phyloP scores from a whole-genome alignment of 2,888 invertebrate species.

The Protonemura montana region DNA sequence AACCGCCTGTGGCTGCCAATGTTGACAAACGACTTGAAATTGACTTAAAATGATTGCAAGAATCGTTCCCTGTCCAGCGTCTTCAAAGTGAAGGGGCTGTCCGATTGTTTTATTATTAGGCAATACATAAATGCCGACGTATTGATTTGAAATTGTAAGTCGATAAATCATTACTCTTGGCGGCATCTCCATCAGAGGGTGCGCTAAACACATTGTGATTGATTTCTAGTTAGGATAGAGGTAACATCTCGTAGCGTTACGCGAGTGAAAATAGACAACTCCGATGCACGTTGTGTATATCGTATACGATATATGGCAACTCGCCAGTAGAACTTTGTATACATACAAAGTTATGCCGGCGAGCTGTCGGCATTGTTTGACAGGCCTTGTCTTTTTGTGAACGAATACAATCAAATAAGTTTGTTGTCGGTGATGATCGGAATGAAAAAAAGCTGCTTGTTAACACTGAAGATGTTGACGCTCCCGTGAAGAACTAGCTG shows the following conservation, averaged over 20 bases:
- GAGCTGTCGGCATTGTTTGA: not conserved
- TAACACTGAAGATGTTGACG: too few species aligned
- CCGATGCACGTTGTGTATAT: not conserved
- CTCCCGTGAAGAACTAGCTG: too few species aligned
- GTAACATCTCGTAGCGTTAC: not conserved
- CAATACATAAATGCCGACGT: not conserved
- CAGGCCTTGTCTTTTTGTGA: not conserved
- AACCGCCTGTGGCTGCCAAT: not conserved
- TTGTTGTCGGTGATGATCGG: not conserved
- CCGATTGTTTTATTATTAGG: not conserved
- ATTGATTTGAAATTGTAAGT: not conserved
- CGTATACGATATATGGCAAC: too few species aligned
- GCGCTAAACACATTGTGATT: not conserved
- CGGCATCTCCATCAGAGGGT: not conserved
- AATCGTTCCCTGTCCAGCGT: not conserved
- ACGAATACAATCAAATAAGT: not conserved
- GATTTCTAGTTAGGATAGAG: not conserved
- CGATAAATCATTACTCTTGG: not conserved
- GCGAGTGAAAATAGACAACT: not conserved
- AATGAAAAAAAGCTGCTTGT: not conserved
- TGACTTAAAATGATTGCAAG: slow-evolving; percentile 7
- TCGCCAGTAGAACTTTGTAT: too few species aligned
- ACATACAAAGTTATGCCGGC: not conserved
- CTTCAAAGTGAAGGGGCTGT: not conserved
- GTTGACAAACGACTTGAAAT: not conserved